Conservation (phyloP, 1,140 invertebrate species). For the Drosophila bipectinata region DNA sequence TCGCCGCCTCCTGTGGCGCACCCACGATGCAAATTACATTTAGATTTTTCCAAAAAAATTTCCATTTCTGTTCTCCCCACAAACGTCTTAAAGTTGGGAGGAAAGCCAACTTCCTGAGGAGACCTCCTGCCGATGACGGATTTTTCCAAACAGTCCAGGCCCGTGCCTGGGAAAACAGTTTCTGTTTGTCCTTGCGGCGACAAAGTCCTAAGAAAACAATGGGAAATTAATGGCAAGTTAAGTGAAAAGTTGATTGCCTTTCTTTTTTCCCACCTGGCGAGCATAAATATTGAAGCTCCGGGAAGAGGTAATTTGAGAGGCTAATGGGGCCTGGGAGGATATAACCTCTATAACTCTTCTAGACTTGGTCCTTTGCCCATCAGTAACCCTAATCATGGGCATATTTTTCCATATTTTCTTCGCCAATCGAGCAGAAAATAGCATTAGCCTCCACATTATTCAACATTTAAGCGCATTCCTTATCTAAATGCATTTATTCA, state of each 20-base stretch:
- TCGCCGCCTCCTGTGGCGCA: constrained; percentile 30
- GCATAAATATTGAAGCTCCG: not conserved
- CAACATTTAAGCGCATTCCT: constrained; percentile 37
- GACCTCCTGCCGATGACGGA: constrained; percentile 40
- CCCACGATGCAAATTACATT: constrained; percentile 68
- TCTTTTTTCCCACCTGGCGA: not conserved
- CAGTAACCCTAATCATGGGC: constrained; percentile 12
- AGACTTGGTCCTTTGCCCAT: too few species aligned
- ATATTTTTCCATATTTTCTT: constrained; percentile 5
- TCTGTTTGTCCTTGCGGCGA: constrained; percentile 35
- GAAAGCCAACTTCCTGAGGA: constrained; percentile 8
- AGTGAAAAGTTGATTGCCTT: constrained; percentile 41
- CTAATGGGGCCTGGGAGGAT: not conserved
- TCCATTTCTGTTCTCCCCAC: too few species aligned
- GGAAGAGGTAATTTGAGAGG: not conserved
- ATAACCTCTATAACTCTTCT: too few species aligned
- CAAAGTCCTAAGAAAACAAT: constrained; percentile 49
- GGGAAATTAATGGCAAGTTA: constrained; percentile 47
- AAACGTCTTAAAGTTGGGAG: constrained; percentile 24
- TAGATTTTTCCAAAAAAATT: constrained; percentile 46
- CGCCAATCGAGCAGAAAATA: constrained; percentile 38
- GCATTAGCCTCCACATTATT: constrained; percentile 36
- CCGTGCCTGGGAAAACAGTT: constrained; percentile 22
- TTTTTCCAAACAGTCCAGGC: constrained; percentile 29
- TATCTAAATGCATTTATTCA: constrained; percentile 51